Evolutionary conservation across 2,113 vertebrate species (phyloP).

Genomic region (Melanotaenia duboulayi): DNA sequence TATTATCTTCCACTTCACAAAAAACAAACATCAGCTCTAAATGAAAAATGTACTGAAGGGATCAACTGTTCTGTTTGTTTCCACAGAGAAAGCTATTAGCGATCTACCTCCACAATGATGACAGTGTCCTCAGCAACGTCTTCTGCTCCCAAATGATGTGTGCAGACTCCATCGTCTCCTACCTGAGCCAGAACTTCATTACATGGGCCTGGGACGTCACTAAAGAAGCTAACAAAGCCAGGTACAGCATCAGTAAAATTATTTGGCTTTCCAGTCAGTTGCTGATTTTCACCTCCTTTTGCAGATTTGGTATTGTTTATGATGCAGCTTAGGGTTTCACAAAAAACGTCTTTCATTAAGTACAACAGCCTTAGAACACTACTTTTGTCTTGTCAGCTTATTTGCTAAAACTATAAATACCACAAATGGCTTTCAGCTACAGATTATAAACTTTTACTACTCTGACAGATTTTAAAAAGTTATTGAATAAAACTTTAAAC

Average conservation of each 20-base stretch:
- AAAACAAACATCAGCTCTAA: background rate
- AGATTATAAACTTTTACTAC: background rate
- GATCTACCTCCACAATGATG: constrained; percentile 99
- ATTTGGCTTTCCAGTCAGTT: background rate
- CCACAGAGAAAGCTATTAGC: constrained; percentile 98
- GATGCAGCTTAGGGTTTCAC: background rate
- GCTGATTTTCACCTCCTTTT: background rate
- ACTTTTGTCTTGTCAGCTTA: background rate
- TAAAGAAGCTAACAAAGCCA: constrained; percentile 97
- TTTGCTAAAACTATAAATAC: too few relatives aligned
- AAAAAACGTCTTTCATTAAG: background rate
- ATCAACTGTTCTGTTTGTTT: background rate
- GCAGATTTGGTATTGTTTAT: too few relatives aligned
- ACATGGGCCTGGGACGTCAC: constrained; percentile 99
- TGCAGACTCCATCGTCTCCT: constrained; percentile 97
- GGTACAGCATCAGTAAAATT: constrained; percentile 83
- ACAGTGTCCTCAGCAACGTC: constrained; percentile 98
- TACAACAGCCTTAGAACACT: background rate
- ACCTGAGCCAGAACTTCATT: constrained; percentile 99
- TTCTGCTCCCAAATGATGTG: constrained; percentile 99
- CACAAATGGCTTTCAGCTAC: background rate
- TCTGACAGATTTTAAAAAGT: background rate
- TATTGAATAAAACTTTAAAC: too few relatives aligned
- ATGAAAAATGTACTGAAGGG: background rate
- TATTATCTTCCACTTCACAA: constrained; percentile 3